Conservation (phyloP, 1,140 invertebrate species). For the Lethrus apterus region DNA sequence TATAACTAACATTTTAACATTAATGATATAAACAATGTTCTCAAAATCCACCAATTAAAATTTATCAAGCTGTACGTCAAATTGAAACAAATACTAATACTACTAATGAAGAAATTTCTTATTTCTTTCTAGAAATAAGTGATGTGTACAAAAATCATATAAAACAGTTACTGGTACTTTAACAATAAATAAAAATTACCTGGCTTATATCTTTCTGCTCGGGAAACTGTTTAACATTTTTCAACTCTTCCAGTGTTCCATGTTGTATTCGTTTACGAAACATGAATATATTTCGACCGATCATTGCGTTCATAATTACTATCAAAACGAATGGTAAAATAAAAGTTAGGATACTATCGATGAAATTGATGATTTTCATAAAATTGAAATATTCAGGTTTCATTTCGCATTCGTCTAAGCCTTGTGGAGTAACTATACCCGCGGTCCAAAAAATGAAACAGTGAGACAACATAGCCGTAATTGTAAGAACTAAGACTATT, state of each 20-base stretch:
- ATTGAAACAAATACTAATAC: no score
- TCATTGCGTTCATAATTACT: conserved; percentile 61
- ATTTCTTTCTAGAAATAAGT: no score
- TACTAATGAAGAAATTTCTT: no score
- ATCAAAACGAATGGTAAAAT: conserved; percentile 63
- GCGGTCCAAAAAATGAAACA: conserved; percentile 31
- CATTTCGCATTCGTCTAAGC: conserved; percentile 35
- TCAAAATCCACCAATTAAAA: no score
- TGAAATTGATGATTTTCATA: conserved; percentile 56
- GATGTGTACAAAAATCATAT: no score
- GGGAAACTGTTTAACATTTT: conserved; percentile 2
- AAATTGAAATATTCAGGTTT: conserved; percentile 44
- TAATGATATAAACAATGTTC: no score
- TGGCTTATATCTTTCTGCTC: neutral
- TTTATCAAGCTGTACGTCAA: no score
- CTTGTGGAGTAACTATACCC: conserved; percentile 15
- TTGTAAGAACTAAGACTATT: conserved; percentile 37
- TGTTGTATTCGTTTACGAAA: conserved; percentile 40
- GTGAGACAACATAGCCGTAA: conserved; percentile 26
- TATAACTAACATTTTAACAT: no score
- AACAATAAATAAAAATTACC: no score
- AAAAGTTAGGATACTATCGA: conserved; percentile 64
- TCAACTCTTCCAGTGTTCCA: conserved; percentile 32
- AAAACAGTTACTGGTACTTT: no score
- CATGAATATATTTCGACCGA: conserved; percentile 42